phyloP scores from a whole-genome alignment of 1,140 invertebrate species.

The Andrena cerasifolii region DNA sequence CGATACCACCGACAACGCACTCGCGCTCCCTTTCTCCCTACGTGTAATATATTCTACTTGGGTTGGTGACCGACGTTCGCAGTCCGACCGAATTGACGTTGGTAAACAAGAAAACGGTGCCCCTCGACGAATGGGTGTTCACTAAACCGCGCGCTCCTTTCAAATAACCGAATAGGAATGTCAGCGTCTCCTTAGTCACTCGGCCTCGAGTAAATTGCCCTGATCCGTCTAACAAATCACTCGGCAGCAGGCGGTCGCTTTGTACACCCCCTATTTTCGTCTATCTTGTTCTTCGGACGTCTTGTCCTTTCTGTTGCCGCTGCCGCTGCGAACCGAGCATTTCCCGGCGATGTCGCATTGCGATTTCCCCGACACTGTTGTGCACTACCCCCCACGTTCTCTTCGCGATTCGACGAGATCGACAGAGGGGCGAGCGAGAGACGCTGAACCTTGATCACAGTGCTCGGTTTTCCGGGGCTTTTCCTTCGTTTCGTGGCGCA shows the following conservation, averaged over 20 bases:
- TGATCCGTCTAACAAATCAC: background rate
- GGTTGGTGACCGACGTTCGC: background rate
- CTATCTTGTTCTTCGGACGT: conserved; percentile 23
- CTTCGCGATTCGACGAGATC: conserved; percentile 13
- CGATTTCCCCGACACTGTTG: conserved; percentile 3
- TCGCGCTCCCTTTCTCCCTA: conserved; percentile 12
- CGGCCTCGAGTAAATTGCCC: background rate
- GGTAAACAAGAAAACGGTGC: conserved; percentile 37
- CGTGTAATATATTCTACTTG: too few species aligned
- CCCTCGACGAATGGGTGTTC: background rate
- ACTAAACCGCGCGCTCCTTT: conserved; percentile 43
- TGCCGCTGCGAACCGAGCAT: conserved; percentile 35
- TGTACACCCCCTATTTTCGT: conserved; percentile 23
- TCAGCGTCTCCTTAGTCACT: conserved; percentile 3
- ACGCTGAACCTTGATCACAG: background rate
- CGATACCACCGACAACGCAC: conserved; percentile 3
- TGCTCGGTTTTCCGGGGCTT: background rate
- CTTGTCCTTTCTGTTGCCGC: conserved; percentile 46
- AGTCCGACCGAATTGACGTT: conserved; percentile 25
- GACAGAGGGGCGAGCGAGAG: conserved; percentile 35
- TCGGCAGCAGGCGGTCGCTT: background rate
- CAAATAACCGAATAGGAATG: conserved; percentile 10
- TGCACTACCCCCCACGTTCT: conserved; percentile 8
- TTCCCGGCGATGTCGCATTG: conserved; percentile 42
- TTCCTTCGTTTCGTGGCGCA: conserved; percentile 3